Conservation (phyloP, 2,888 invertebrate species). For the Drosophila fulvimacula region DNA sequence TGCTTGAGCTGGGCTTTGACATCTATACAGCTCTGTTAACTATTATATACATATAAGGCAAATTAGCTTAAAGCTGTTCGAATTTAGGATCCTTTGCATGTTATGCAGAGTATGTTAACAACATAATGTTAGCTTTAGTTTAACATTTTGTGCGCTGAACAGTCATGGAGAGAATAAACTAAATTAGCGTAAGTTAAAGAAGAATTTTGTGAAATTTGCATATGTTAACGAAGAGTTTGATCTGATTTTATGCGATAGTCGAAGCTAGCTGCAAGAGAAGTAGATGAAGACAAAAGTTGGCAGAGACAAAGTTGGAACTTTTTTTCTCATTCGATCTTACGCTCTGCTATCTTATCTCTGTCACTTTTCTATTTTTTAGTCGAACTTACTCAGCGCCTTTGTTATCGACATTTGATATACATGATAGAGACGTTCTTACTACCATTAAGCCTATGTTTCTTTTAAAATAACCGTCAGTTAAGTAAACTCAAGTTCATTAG, state of each 20-base stretch:
- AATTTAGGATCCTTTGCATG: neutral
- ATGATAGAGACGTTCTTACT: neutral
- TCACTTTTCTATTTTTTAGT: neutral
- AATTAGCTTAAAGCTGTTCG: neutral
- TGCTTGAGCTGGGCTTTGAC: neutral
- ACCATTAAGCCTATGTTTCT: neutral
- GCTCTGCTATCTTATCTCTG: neutral
- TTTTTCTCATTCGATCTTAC: neutral
- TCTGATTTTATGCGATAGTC: neutral
- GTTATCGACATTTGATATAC: neutral
- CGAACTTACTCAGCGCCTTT: neutral
- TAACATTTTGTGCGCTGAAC: neutral
- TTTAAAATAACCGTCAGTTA: neutral
- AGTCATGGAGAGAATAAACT: neutral
- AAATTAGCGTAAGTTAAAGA: no score
- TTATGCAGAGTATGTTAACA: neutral
- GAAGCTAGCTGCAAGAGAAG: neutral
- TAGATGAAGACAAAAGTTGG: neutral
- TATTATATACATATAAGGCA: no score
- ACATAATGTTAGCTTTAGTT: neutral
- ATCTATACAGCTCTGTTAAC: neutral
- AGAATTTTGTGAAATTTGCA: neutral
- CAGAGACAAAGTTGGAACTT: neutral
- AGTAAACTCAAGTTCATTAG: conserved; percentile 5
- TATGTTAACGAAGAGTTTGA: neutral